These are phyloP conservation scores for Anomalospiza imberbis DNA, from an alignment of 2,797 vertebrate species.

Conservation along the genomic window DNA sequence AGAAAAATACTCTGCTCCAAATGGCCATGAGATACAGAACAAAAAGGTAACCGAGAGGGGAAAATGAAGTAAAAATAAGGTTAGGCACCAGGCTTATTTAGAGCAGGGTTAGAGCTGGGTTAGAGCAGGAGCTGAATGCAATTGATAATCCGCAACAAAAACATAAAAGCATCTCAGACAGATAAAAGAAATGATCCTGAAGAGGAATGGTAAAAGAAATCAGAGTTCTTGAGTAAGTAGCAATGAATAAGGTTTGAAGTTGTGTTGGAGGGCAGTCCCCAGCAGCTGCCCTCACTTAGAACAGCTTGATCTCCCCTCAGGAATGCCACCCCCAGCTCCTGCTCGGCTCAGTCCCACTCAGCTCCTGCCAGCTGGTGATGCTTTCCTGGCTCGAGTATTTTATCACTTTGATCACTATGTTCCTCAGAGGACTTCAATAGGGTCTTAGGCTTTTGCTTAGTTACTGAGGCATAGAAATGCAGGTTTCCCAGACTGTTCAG, in stretches of 20 bases:
- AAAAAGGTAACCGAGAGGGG: not conserved
- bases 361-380: not conserved
- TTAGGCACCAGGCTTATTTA: not conserved
- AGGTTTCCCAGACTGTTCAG: not conserved
- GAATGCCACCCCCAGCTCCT: not conserved
- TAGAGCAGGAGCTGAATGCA: not conserved
- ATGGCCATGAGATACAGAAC: not conserved
- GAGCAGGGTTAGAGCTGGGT: not conserved
- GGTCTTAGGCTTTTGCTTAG: not conserved
- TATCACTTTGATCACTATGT: not conserved
- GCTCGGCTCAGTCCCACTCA: not conserved
- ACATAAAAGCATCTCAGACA: not conserved
- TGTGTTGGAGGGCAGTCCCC: not conserved
- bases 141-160: not conserved
- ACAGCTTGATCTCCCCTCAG: not conserved
- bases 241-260: not conserved
- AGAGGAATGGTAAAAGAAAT: not conserved
- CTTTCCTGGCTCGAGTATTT: not conserved
- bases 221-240: not conserved
- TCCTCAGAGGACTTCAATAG: not conserved
- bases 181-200: not conserved
- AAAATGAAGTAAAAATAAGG: not conserved
- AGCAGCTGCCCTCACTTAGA: not conserved
- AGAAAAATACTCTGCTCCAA: not conserved
- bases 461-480: not conserved